Evolutionary conservation across 2,888 invertebrate genomes (phyloP).

Genomic region (Allacma fusca): DNA sequence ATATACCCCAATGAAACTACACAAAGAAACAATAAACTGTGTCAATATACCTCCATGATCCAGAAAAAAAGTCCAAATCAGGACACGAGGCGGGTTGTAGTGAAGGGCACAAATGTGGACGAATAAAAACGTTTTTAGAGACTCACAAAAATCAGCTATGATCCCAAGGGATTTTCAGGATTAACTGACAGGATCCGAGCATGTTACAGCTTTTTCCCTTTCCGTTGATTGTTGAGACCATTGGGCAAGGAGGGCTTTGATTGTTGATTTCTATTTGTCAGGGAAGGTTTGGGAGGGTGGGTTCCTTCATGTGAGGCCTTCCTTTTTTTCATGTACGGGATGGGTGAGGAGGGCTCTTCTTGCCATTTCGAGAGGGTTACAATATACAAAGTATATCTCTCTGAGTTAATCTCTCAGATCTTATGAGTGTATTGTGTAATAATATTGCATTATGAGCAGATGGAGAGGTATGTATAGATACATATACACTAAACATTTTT

Average conservation of each 20-base stretch:
- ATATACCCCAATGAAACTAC: background rate
- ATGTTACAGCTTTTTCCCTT: background rate
- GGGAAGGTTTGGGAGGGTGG: background rate
- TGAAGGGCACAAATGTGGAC: background rate
- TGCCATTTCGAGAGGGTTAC: background rate
- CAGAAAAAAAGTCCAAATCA: background rate
- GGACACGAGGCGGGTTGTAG: background rate
- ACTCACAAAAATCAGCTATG: background rate
- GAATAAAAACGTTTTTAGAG: background rate
- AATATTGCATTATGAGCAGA: no score
- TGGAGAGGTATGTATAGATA: no score
- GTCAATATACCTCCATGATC: background rate
- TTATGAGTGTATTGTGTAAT: no score
- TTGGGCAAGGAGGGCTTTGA: background rate
- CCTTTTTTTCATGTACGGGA: background rate
- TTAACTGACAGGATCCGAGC: background rate
- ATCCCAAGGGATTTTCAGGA: background rate
- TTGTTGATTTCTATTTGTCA: constrained; percentile 3
- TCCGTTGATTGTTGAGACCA: background rate
- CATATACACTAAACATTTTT: background rate
- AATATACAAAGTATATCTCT: background rate
- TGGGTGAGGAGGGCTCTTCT: background rate
- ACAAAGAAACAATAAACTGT: background rate
- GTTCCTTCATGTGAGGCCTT: constrained; percentile 4
- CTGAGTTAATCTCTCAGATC: no score